Evolutionary conservation across 2,113 vertebrate genomes (phyloP), one percentile per base, ranked within the genome.

Genomic region (Poeciliopsis occidentalis): DNA sequence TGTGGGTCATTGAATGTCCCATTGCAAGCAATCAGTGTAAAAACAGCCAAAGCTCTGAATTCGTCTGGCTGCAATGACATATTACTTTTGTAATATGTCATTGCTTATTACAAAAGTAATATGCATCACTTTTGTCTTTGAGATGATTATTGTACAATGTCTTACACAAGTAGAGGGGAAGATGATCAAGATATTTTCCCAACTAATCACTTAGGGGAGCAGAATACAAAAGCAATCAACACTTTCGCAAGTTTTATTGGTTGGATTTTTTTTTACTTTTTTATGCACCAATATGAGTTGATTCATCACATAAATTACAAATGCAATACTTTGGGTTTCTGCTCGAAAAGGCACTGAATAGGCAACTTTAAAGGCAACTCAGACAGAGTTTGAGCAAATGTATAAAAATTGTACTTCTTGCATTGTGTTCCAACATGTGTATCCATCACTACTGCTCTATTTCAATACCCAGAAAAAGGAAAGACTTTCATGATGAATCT

Each of bases 401-500:
- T 29, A 71, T 73, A 60, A n/a, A 19, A 71, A 1, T 10, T 57
- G 3, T 41, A 26, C 44, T 80, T 72, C 8, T 26, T 24, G 63
- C 32, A 75, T 78, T 31, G 66, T 27, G 24, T 32, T 70, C 64
- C 22, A 80, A 60, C 51, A 60, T 27, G 67, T 26, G 61, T 51
- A 63, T 66, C 6, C 22, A 3, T 34, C 39, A 15, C 2, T n/a
- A 29, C 24, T 62, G 26, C 26, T 71, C 39, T 29, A 1, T 65
- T 64, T 64, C 11, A 77, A 15, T 76, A 27, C 19, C 51, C n/a
- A 51, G 26, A 67, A n/a, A 57, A n/a, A n/a, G 7, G 51, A 57
- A 67, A 44, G 27, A 69, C 85, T 82, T 86, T 86, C 85, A 86
- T 79, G 86, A 87, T 88, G 85, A 88, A 91, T 92, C 84, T 90